Base-by-base conservation (phyloP, 2,797 vertebrate species). In the Myotis pilosus region DNA sequence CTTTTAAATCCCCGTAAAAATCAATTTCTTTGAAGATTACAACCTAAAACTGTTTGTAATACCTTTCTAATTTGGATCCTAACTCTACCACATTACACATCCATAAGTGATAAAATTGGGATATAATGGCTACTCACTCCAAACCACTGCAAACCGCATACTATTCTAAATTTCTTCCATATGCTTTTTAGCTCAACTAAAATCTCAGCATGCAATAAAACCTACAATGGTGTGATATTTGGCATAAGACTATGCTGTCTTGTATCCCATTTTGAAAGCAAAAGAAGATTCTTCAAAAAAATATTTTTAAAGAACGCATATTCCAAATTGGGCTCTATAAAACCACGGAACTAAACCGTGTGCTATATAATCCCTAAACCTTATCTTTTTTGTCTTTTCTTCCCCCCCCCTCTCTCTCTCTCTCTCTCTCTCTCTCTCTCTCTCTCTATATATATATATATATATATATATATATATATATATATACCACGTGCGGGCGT, bases 191-290 rank as follows among this genome's bases (percentile, higher is more conserved):
- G 78, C 55, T 92, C 64, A 62, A 62, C 64, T 57, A 81, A 86
- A 93, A 87, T 62, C 72, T 89, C 71, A 83, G 41, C 30, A 84
- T 38, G 20, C 68, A 55, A 89, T 4, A 87, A 62, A 28, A 47
- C 28, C 60, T 55, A 19, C 60, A 81, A 38, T 44, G 22, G 87
- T 94, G 60, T 64, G 76, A 69, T 78, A 78, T 41, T 80, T 94
- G 92, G 85, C 90, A 90, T 25, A 82, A 75, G 13, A 33, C n/a
- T 64, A 44, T 71, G 85, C 53, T 90, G 66, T 66, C 36, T 93
- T 72, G 38, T 72, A 91, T 55, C 3, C 20, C 12, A 81, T 47
- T 92, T 84, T 84, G 6, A 89, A 93, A 95, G 51, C 1, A 22
- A 62, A n/a, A 89, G 51, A 79, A 82, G 38, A 87, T 23, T 28